Conservation (phyloP, 2,113 vertebrate genomes). For the Solenodon paradoxus region DNA sequence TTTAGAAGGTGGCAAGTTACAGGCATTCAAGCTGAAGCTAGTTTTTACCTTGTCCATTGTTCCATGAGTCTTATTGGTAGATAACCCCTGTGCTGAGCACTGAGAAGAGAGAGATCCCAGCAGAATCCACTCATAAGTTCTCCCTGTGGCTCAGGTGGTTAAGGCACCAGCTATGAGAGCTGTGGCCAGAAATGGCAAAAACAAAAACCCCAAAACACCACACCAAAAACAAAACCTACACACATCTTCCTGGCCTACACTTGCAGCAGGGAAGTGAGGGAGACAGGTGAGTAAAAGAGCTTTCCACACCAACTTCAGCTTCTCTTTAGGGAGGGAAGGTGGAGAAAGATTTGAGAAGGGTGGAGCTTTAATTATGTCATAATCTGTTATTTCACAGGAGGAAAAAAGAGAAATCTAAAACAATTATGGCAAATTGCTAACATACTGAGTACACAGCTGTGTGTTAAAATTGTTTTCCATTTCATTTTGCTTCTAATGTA, state of each 20-base stretch:
- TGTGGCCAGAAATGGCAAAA: too few relatives aligned
- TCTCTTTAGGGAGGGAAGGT: background rate
- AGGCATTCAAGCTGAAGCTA: too few relatives aligned
- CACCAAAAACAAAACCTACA: rapidly evolving
- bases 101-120: background rate
- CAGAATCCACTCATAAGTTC: too few relatives aligned
- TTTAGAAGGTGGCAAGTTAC: background rate
- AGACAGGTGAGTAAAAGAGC: background rate
- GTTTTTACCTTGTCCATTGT: background rate
- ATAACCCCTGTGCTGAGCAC: background rate
- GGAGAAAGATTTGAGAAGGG: background rate
- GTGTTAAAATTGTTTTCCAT: background rate
- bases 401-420: conserved; percentile 25
- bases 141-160: too few relatives aligned
- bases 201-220: too few relatives aligned
- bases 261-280: background rate
- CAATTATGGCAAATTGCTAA: background rate
- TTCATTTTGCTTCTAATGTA: background rate
- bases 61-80: background rate
- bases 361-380: background rate
- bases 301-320: background rate
- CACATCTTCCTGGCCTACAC: background rate
- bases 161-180: too few relatives aligned
- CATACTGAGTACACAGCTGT: background rate
- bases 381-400: background rate